Evolutionary conservation across 2,797 vertebrate genomes (phyloP), one percentile per base, ranked within the genome.

Genomic region (Pangasius sanitwongsei): DNA sequence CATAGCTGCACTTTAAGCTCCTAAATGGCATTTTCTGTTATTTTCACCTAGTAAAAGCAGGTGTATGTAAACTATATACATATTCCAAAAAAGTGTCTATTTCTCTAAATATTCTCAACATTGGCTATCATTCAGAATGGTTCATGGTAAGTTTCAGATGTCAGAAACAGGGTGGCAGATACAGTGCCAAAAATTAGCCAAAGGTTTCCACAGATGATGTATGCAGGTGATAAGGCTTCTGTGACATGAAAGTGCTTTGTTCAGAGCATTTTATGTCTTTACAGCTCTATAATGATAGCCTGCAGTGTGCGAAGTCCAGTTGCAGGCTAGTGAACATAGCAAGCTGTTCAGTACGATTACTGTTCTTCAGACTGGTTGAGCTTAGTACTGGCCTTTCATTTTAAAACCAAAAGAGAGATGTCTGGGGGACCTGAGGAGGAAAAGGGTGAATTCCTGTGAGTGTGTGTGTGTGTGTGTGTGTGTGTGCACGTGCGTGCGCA

Each of bases 201-300:
- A 87, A 78, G 83, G 63, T 61, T 90, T 90, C 78, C 83, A 87
- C 70, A 69, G 69, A 88, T 87, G 50, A 89, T 78, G 86, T 90
- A 80, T 34, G 75, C 72, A 82, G 77, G 31, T 87, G 86, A 89
- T 91, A 90, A 89, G 77, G 63, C 69, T 67, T 59, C 25, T 48
- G 23, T 41, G 81, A 63, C 83, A 87, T 91, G 75, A 91, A 90
- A 84, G 75, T 86, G 80, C 80, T 92, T 80, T 85, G 59, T 87
- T 90, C 55, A 85, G 61, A 86, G 86, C 63, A 41, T 91, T 57
- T 92, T 92, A 92, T 91, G 86, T 89, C 53, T 92, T 93, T 92
- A 92, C 86, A 87, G 86, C 86, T 63, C 50, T 86, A 70, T 85
- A 86, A 92, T 87, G 69, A 88, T 84, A 63, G 53, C 16, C 61